Base-by-base conservation (phyloP, 2,888 invertebrate species). In the Luperina nickerlii region DNA sequence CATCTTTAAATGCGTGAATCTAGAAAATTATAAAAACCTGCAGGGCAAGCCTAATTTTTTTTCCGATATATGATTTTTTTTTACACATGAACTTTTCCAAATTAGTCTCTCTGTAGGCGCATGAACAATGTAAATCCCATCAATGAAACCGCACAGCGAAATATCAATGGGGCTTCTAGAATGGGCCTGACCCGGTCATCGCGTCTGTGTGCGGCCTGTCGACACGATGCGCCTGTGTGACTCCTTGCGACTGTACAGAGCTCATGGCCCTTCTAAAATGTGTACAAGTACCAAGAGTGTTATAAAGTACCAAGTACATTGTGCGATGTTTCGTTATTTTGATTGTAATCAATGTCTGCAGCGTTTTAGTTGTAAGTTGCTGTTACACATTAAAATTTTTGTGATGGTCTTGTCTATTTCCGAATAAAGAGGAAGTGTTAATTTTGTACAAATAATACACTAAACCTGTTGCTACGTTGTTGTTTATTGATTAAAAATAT, bases 91-190 rank as follows among this genome's bases (percentile, higher is more conserved):
- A 48, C 48, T 78, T 84, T 81, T 45, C 65, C 79, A 67, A 54
- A 69, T 45, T 71, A 38, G 38, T 76, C 13, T 74, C 70, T 45
- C 63, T 76, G 82, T 74, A 66, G 78, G 84, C 79, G 79, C 80
- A 90, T 75, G 82, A 90, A 88, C 86, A 90, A 88, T 87, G 90
- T 88, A 87, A 90, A 92, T 92, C 92, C 83, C 92, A 94, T 96
- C 95, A 96, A 96, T 96, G 96, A 93, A 95, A 93, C 91, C 91
- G 93, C 95, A 94, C 92, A 92, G 95, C 94, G 91, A 95, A 96
- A 96, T 94, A 95, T 96, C 96, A 96, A 96, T 96, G 96, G 94
- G 94, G 93, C 92, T 93, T 93, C 94, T 94, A 95, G 95, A 95
- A 95, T 94, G 95, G 92, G 93, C 89, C 90, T 95, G 96, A 95